Evolutionary conservation across 2,888 invertebrate species (phyloP), one percentile per base, ranked within the genome.

Genomic region (Chrysolina oricalcia): DNA sequence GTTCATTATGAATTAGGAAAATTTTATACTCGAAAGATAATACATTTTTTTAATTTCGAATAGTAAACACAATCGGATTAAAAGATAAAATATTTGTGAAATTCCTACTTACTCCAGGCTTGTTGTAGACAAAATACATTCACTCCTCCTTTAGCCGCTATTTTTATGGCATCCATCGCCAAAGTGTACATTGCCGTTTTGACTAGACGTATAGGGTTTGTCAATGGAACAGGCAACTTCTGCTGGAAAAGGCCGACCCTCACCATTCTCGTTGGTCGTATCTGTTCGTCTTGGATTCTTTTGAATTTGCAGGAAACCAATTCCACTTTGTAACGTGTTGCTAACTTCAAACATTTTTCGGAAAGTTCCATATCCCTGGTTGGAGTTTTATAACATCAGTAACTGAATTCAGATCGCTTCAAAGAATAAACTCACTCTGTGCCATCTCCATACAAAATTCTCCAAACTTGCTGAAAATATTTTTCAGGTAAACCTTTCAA

Each of bases 111-210:
- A 97, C 97, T 92, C 99, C 99, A 99, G 2, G 97, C 95, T 90
- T 99, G 99, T 89, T 99, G 99, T 78, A 98, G 92, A 86, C 98
- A 98, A 64, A 99, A 87, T 63, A 99, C 91, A 85, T 98, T 97
- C 48, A 96, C 97, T 0, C 93, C 93, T 81, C 93, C 94, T 15
- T 89, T 86, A 0, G 93, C 94, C 0, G 99, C 98, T 0, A 93
- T 91, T 72, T 93, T 90, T 41, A 97, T 93, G 48, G 97, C 94
- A 46, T 90, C 90, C 71, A 90, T 89, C 4, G 98, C 92, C 87
- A 96, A 93, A 74, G 92, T 87, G 87, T 94, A 93, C 80, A 98
- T 91, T 1, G 96, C 95, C 77, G 92, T 90, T 75, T 95, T 91
- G 90, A 98, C 97, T 69, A 93, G 91, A 9, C 88, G 87, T 65